These are phyloP conservation scores for Gracilinanus agilis DNA, from an alignment of 2,113 vertebrate genomes.

Conservation along the genomic window DNA sequence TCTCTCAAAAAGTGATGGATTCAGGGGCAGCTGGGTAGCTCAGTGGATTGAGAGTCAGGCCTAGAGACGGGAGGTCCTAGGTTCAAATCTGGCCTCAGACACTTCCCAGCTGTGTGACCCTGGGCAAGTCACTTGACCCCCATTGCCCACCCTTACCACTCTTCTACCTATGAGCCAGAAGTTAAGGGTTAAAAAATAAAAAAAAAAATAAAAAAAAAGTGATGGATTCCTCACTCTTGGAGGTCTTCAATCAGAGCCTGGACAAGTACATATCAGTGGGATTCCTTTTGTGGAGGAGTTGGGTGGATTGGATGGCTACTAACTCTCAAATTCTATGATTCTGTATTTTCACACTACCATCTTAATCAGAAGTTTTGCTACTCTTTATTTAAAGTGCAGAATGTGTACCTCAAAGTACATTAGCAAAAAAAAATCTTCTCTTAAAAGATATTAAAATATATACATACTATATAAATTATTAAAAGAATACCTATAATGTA, in stretches of 20 bases:
- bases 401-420: background rate
- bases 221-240: background rate
- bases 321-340: background rate
- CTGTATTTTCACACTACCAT: background rate
- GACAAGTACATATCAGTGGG: background rate
- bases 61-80: too few species aligned
- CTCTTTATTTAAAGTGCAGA: background rate
- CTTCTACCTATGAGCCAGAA: too few species aligned
- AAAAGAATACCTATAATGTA: background rate
- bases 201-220: too few species aligned
- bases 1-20: background rate
- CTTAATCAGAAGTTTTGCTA: background rate
- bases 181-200: too few species aligned
- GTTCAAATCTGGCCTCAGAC: too few species aligned
- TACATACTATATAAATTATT: background rate
- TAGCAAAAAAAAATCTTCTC: background rate
- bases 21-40: too few species aligned
- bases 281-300: background rate
- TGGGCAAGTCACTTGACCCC: too few species aligned
- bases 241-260: background rate
- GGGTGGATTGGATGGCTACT: too few species aligned
- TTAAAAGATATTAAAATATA: background rate
- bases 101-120: too few species aligned
- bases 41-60: too few species aligned
- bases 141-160: too few species aligned